Base-by-base conservation (phyloP, 53 echinoderm and acorn worm species). In the Echinometra lucunter region DNA sequence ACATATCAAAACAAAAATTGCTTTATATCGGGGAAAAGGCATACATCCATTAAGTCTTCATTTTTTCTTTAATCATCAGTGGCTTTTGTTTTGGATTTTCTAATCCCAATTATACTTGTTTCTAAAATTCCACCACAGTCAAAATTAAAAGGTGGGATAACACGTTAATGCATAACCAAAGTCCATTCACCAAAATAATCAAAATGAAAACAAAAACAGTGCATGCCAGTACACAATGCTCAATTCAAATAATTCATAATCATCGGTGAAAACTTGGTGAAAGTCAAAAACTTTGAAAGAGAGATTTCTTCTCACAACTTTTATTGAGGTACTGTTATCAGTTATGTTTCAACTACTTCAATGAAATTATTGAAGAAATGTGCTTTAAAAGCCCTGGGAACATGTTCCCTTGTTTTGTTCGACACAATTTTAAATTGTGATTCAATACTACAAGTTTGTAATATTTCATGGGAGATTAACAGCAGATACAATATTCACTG, bases 111-210 rank as follows among this genome's bases (percentile, higher is more conserved):
- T n/a, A n/a, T n/a, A n/a, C 75, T 10, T 75, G 37, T 40, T 75
- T 67, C 32, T 12, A 8, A n/a, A n/a, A n/a, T n/a, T n/a, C 8
- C 40, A 11, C 18, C 37, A 75, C 37, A 75, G 16, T 38, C 8
- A 38, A 75, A 30, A 67, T 28, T 30, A 78, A 15, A 4, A 78
- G 42, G 23, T 40, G 17, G 69, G 69, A 34, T 72, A 12, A 72
- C 13, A 72, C 13, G 32, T 72, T 72, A 72, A 72, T 40, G 78
- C 19, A 85, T 85, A 2, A 49, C 45, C 85, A 85, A 49, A 45
- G 49, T 85, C 28, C 85, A 85, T 85, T 85, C 49, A 74, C 74
- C 74, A 85, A n/a, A 85, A 85, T 85, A 49, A n/a, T n/a, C n/a
- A 45, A 47, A 85, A 85, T 19, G 18, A 85, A 83, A 18, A 85